Evolutionary conservation across 2,113 vertebrate species (phyloP).

Genomic region (Etheostoma cragini): DNA sequence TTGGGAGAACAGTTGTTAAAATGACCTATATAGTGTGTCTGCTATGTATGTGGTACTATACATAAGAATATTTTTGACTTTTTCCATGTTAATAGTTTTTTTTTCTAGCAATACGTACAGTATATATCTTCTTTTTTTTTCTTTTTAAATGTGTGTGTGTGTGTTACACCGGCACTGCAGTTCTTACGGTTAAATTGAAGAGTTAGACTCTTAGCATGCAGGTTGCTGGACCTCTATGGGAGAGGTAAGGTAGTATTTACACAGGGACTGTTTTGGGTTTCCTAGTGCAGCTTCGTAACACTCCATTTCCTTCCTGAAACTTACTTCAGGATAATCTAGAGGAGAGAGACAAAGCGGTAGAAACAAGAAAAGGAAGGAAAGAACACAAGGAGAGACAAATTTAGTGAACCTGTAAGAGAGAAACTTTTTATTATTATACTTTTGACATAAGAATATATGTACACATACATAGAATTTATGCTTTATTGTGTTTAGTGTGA

Average conservation of each 20-base stretch:
- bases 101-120: slow-evolving; percentile 78
- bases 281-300: slow-evolving; percentile 92
- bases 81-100: slow-evolving; percentile 72
- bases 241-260: slow-evolving; percentile 97
- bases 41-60: slow-evolving; percentile 72
- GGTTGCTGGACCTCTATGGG: slow-evolving; percentile 97
- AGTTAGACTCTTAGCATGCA: slow-evolving; percentile 95
- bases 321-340: slow-evolving; percentile 99
- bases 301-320: slow-evolving; percentile 86
- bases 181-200: slow-evolving; percentile 81
- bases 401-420: slow-evolving; percentile 10
- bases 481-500: background rate
- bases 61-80: slow-evolving; percentile 73
- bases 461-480: background rate
- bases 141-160: slow-evolving; percentile 46
- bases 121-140: slow-evolving; percentile 63
- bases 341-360: slow-evolving; percentile 47
- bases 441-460: background rate
- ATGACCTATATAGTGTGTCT: slow-evolving; percentile 72
- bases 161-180: slow-evolving; percentile 78
- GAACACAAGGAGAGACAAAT: slow-evolving; percentile 9
- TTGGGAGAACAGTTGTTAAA: slow-evolving; percentile 72
- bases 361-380: slow-evolving; percentile 5
- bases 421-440: background rate
- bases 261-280: slow-evolving; percentile 94